A percentile compares a stretch with the other conserved stretches of the same genome.
phyloP scores from a whole-genome alignment of 2,888 invertebrate genomes.

The Leptarthrus brevirostris region DNA sequence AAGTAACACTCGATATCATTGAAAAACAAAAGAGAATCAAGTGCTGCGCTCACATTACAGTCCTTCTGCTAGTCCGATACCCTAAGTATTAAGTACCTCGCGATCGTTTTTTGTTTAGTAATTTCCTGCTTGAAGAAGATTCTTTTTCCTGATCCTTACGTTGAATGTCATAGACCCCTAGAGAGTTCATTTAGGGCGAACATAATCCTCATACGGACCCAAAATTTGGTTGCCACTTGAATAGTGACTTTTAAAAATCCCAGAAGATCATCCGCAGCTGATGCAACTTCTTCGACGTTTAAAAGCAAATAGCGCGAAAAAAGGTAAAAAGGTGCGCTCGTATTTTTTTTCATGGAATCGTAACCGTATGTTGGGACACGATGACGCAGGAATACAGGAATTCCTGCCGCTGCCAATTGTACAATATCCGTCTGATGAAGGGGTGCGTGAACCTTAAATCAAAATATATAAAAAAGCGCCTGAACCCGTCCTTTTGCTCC shows the following conservation, averaged over 20 bases:
- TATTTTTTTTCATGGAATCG: too few species aligned
- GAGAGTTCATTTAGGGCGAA: neutral
- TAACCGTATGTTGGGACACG: constrained; percentile 42
- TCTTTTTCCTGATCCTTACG: too few species aligned
- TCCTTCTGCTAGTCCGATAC: too few species aligned
- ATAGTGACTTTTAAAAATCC: constrained; percentile 42
- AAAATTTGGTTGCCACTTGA: constrained; percentile 4
- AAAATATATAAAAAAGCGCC: constrained; percentile 50
- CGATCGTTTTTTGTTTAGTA: neutral
- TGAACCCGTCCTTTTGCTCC: constrained; percentile 50
- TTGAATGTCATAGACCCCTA: neutral
- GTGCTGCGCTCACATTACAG: neutral
- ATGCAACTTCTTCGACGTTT: constrained; percentile 49
- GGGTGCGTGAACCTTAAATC: constrained; percentile 54
- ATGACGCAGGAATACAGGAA: constrained; percentile 52
- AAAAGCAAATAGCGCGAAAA: constrained; percentile 50
- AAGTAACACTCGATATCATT: neutral
- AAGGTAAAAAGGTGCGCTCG: constrained; percentile 42
- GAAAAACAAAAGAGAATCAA: neutral
- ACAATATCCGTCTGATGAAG: constrained; percentile 53
- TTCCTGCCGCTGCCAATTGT: constrained; percentile 46
- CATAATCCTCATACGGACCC: neutral
- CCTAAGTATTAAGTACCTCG: neutral
- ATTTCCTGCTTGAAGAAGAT: neutral
- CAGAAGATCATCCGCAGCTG: constrained; percentile 48